phyloP scores from a whole-genome alignment of 2,113 vertebrate species.

The Tragelaphus strepsiceros region DNA sequence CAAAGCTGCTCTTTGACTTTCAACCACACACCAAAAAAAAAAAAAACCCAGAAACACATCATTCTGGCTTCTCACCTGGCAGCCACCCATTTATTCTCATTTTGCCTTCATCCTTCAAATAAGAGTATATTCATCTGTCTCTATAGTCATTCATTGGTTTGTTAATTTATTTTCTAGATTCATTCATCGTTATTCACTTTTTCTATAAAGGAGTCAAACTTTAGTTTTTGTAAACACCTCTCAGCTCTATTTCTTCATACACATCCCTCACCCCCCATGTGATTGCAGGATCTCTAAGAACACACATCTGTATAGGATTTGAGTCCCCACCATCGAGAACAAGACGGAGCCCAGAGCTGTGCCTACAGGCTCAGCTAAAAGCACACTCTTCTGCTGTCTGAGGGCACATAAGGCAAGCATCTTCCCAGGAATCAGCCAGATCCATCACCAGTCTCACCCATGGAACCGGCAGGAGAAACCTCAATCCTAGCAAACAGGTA shows the following conservation, averaged over 20 bases:
- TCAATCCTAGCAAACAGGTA: not conserved
- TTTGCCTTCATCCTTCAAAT: not conserved
- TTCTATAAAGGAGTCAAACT: not conserved
- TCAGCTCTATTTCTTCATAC: not conserved
- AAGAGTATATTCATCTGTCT: not conserved
- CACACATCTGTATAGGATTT: no score
- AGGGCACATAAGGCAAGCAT: rapidly evolving
- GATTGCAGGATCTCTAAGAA: not conserved
- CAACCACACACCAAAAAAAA: not conserved
- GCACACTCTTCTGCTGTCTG: not conserved
- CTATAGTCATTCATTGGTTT: not conserved
- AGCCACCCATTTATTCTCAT: not conserved
- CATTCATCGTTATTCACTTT: not conserved
- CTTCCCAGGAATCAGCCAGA: not conserved
- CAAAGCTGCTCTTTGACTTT: not conserved
- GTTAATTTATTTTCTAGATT: not conserved
- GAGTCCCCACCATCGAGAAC: not conserved
- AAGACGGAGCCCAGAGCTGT: rapidly evolving
- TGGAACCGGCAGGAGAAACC: not conserved
- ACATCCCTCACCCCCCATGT: not conserved
- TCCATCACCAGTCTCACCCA: not conserved
- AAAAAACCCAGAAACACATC: not conserved
- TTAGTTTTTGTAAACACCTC: not conserved
- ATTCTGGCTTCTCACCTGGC: no score
- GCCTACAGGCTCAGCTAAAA: not conserved